phyloP scores from a whole-genome alignment of 2,888 invertebrate genomes.

The Cerastis rubricosa region DNA sequence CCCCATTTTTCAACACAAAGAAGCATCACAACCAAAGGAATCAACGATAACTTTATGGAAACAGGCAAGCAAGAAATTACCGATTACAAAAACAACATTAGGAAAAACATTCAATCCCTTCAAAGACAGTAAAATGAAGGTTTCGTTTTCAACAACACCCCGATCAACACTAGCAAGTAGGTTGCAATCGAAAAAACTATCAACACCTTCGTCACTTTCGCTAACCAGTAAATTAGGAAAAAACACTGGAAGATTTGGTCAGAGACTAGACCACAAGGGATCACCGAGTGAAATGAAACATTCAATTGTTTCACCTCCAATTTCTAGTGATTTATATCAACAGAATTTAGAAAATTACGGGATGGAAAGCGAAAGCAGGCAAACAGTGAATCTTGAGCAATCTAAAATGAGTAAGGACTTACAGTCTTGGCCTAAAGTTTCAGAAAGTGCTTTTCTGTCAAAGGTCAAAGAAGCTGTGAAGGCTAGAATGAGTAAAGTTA shows the following conservation, averaged over 20 bases:
- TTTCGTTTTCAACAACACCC: slow-evolving; percentile 58
- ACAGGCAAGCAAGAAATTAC: slow-evolving; percentile 31
- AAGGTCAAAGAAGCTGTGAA: slow-evolving; percentile 74
- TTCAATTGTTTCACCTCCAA: slow-evolving; percentile 23
- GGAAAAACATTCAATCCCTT: slow-evolving; percentile 48
- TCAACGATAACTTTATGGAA: slow-evolving; percentile 36
- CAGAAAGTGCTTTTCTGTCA: slow-evolving; percentile 70
- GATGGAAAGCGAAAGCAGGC: slow-evolving; percentile 4
- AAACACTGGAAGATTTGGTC: slow-evolving; percentile 8
- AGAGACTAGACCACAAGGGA: slow-evolving; percentile 27
- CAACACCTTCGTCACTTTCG: slow-evolving; percentile 5
- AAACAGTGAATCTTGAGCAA: slow-evolving; percentile 15
- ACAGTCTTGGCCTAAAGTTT: slow-evolving; percentile 65
- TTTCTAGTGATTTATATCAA: slow-evolving; percentile 1
- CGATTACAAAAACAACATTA: slow-evolving; percentile 27
- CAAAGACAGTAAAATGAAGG: slow-evolving; percentile 54
- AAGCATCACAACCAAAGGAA: slow-evolving; percentile 27
- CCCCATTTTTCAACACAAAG: slow-evolving; percentile 18
- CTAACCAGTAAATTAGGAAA: slow-evolving; percentile 8
- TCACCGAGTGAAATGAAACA: slow-evolving; percentile 54
- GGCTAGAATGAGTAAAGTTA: slow-evolving; percentile 64
- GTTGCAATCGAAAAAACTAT: slow-evolving; percentile 18
- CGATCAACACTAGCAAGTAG: slow-evolving; percentile 19
- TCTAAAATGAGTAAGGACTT: slow-evolving; percentile 12
- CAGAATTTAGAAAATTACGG: slow-evolving; percentile 6